Base-by-base conservation (phyloP, 2,113 vertebrate genomes). In the Oreotrochilus melanogaster region DNA sequence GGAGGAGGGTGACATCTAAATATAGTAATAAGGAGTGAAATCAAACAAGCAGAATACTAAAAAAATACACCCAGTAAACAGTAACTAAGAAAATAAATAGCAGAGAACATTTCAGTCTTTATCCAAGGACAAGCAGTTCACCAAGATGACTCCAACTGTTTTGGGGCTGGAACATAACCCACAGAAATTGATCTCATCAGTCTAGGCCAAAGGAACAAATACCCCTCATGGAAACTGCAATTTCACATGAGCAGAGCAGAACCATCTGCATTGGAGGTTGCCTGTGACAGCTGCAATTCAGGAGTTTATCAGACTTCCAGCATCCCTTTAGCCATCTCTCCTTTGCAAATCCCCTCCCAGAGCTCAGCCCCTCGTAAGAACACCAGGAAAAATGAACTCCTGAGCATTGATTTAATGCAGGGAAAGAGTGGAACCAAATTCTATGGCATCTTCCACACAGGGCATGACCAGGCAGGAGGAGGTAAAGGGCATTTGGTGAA, bases 401-500 rank as follows among this genome's bases (percentile, higher is more conserved):
- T 0, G 1, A 61, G 58, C 5, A 0, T 18, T 2, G 1, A 28
- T 25, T 56, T 17, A 31, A 39, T 2, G 6, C 0, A 0, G 25
- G 48, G 45, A 28, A 69, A 51, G 39, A 75, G 11, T 0, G 0
- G 9, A 9, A 33, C 48, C 67, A 54, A 75, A 31, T 56, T 62
- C 70, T 27, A 6, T 37, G 9, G 27, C 22, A 8, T 21, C 21
- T 33, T 79, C 53, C 62, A 42, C 0, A 0, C 37, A 23, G 43
- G 47, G 31, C 37, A 75, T 0, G 2, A 19, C 8, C 60, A 31
- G 28, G n/a, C 17, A 69, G 7, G 13, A 43, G 48, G 18, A 51
- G 39, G 10, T 27, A 57, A 67, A 14, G 22, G 14, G 13, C 39
- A n/a, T 22, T 5, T 28, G 31, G 16, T 24, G 18, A 76, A 30